Base-by-base conservation (phyloP, 2,888 invertebrate genomes). In the Lepidochrysops patricia region DNA sequence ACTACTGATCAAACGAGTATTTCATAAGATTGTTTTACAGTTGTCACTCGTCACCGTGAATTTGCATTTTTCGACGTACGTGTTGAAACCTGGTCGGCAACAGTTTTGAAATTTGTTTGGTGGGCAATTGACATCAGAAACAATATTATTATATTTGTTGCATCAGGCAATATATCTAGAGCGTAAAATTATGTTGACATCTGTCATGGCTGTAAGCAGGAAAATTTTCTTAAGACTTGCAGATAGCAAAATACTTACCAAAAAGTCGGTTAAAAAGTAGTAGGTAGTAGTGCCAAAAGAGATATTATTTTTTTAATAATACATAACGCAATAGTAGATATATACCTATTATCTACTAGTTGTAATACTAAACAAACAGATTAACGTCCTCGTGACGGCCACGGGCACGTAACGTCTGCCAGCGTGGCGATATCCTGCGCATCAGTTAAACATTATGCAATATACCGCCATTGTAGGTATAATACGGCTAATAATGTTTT, bases 41-140 rank as follows among this genome's bases (percentile, higher is more conserved):
- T 52, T 27, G n/a, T 52, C 27, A 52, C n/a, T 52, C 23, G n/a
- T 52, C 27, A 52, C n/a, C 27, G 52, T 52, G 52, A 52, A 9
- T 52, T 26, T 26, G 52, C 52, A 1, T 7, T 52, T 52, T 52
- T 19, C 12, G 19, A 19, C 37, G 19, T n/a, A 50, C 13, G 13
- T 26, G 50, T 25, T 50, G n/a, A 5, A 27, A 26, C 50, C 5
- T 26, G 50, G 1, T 43, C 15, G 19, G 37, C 19, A 19, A 43
- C 15, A 2, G 6, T 37, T 7, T n/a, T 2, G n/a, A 34, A n/a
- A 12, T 7, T 37, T 9, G 19, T 43, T 19, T 43, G 19, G 4
- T 15, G 15, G 9, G 15, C 15, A 15, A 43, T 37, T n/a, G n/a
- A n/a, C n/a, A n/a, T n/a, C n/a, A n/a, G n/a, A n/a, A 35, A 35